Evolutionary conservation across 2,797 vertebrate genomes (phyloP), one percentile per base, ranked within the genome.

Genomic region (Acestrorhynchus altus): DNA sequence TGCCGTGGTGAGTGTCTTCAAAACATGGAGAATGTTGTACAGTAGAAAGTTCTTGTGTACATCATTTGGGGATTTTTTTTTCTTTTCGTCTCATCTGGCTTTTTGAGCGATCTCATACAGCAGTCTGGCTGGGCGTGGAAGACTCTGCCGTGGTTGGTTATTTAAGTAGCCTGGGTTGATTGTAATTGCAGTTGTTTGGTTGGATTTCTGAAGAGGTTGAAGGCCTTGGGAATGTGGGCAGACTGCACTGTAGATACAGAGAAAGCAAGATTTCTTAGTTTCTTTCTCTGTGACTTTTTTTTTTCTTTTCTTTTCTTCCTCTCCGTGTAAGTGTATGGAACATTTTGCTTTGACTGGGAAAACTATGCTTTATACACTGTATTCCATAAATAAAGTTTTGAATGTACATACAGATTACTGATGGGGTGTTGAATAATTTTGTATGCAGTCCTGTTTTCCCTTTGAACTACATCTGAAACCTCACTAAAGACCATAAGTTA

Each of bases 371-470:
- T 98, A 95, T 98, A 99, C 94, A 96, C 96, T 95, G 95, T 96
- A 96, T 97, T 97, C 96, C 96, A 95, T 96, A 96, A 96, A 97
- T 98, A 98, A 98, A 98, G 96, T 95, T 95, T 95, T 93, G 94
- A 96, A 95, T 96, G 96, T 95, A 92, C 92, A 35, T 35, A 35
- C 31, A 35, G 31, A 2, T 2, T 35, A 2, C 2, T 35, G 31
- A 35, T 35, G 31, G 2, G 31, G 31, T 35, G 31, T 35, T 35
- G 31, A 2, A 35, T 35, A 2, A 35, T 35, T 35, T 35, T n/a
- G n/a, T n/a, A n/a, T n/a, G n/a, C n/a, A n/a, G n/a, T n/a, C n/a
- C n/a, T n/a, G n/a, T n/a, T n/a, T n/a, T n/a, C n/a, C n/a, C n/a
- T n/a, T n/a, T n/a, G n/a, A n/a, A n/a, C n/a, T n/a, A n/a, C n/a